These are phyloP conservation scores for Leptinotarsa peninsularis DNA, from an alignment of 2,888 invertebrate genomes.

Conservation along the genomic window DNA sequence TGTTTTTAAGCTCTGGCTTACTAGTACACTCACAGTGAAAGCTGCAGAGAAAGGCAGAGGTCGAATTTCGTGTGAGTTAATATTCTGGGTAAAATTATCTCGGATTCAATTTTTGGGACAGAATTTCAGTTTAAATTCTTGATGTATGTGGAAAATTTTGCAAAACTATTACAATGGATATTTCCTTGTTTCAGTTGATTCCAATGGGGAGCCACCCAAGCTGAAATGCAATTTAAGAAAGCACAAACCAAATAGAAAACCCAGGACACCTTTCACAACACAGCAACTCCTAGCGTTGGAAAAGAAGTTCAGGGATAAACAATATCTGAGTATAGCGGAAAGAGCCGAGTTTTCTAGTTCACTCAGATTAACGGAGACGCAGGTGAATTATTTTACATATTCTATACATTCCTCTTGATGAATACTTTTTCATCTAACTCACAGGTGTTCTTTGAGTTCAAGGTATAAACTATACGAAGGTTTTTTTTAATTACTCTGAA, in stretches of 20 bases:
- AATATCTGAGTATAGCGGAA: constrained; percentile 97
- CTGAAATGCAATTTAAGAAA: constrained; percentile 92
- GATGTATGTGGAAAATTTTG: background rate
- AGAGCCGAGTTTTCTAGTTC: constrained; percentile 97
- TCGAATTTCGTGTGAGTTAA: too few relatives aligned
- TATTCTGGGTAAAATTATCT: too few relatives aligned
- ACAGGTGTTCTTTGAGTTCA: too few relatives aligned
- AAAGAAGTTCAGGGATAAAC: constrained; percentile 96
- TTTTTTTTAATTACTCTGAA: too few relatives aligned
- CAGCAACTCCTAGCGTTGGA: constrained; percentile 94
- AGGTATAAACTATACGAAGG: too few relatives aligned
- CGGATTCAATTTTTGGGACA: too few relatives aligned
- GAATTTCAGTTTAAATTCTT: too few relatives aligned
- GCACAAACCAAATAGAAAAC: constrained; percentile 98
- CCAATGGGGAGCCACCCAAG: constrained; percentile 84
- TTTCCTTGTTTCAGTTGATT: constrained; percentile 69
- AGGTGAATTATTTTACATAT: constrained; percentile 70
- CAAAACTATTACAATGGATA: background rate
- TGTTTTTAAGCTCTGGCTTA: too few relatives aligned
- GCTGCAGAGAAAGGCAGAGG: too few relatives aligned
- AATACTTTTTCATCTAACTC: too few relatives aligned
- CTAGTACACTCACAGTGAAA: too few relatives aligned
- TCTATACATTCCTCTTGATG: too few relatives aligned
- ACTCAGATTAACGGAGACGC: constrained; percentile 90
- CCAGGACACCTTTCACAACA: constrained; percentile 98